These are phyloP conservation scores for Drosophila jambulina DNA, from an alignment of 1,140 invertebrate species.

Conservation along the genomic window DNA sequence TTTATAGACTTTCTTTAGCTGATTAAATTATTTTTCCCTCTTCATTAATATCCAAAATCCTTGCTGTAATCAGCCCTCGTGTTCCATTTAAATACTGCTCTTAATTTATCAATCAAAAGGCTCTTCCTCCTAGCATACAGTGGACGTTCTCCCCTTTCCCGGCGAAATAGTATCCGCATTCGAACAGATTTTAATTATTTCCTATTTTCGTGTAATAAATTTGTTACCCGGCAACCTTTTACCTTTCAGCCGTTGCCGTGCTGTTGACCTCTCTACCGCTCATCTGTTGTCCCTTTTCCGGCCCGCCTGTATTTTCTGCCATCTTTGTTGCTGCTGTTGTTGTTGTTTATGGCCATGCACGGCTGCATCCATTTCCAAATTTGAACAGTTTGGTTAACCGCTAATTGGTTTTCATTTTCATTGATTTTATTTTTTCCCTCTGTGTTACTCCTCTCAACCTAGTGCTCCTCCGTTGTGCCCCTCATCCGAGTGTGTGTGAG, in stretches of 20 bases:
- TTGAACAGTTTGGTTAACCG: conserved; percentile 83
- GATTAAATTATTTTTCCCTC: background rate
- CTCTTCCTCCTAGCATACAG: conserved; percentile 4
- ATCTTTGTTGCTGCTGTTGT: conserved; percentile 49
- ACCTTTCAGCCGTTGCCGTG: conserved; percentile 48
- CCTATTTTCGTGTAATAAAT: conserved; percentile 55
- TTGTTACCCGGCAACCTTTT: conserved; percentile 57
- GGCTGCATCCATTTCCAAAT: conserved; percentile 82
- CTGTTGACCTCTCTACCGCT: conserved; percentile 48
- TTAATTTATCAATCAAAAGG: conserved; percentile 39
- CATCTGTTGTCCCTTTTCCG: conserved; percentile 18
- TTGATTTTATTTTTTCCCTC: conserved; percentile 66
- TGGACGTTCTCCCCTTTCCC: background rate
- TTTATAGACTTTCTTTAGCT: no score
- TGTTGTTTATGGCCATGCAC: conserved; percentile 76
- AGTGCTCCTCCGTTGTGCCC: background rate
- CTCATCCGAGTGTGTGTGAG: background rate
- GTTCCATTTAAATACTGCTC: conserved; percentile 2
- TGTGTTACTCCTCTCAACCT: conserved; percentile 8
- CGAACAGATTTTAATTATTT: conserved; percentile 59
- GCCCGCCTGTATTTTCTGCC: conserved; percentile 7
- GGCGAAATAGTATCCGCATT: conserved; percentile 2
- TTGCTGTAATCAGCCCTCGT: background rate
- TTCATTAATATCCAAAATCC: background rate
- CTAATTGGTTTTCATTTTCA: conserved; percentile 83